Conservation (phyloP, 2,888 invertebrate species). For the Mythimna lalbum region DNA sequence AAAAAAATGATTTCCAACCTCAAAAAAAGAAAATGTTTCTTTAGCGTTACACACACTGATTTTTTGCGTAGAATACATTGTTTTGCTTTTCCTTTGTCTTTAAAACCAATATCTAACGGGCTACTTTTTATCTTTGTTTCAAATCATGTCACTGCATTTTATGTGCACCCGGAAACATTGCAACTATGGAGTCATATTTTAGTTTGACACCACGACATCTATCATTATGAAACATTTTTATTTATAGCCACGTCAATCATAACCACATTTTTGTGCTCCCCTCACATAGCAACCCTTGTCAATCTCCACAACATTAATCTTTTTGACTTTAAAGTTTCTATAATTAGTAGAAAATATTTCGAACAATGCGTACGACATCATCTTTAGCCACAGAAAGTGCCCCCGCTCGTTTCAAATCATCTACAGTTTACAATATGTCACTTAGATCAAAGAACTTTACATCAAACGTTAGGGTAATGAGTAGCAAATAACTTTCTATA, state of each 20-base stretch:
- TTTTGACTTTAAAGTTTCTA: conserved; percentile 74
- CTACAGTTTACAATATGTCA: conserved; percentile 86
- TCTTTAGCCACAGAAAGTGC: conserved; percentile 75
- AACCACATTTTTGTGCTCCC: conserved; percentile 66
- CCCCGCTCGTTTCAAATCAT: conserved; percentile 82
- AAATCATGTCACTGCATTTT: conserved; percentile 14
- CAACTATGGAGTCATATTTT: conserved; percentile 51
- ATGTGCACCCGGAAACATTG: conserved; percentile 44
- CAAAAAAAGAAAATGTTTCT: too few relatives aligned
- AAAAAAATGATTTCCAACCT: too few relatives aligned
- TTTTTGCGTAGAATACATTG: neutral
- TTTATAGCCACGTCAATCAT: conserved; percentile 72
- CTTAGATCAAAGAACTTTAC: conserved; percentile 86
- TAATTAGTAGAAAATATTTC: conserved; percentile 80
- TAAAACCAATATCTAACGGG: neutral
- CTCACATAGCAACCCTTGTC: conserved; percentile 73
- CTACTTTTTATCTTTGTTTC: conserved; percentile 7
- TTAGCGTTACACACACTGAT: too few relatives aligned
- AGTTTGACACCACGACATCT: conserved; percentile 64
- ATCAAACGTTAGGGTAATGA: conserved; percentile 83
- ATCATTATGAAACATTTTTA: conserved; percentile 66
- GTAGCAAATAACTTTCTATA: conserved; percentile 71
- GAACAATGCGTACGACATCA: conserved; percentile 76
- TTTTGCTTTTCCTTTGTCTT: conserved; percentile 3
- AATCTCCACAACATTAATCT: conserved; percentile 81